Base-by-base conservation (phyloP, 2,888 invertebrate species). In the Drosophila histrio region DNA sequence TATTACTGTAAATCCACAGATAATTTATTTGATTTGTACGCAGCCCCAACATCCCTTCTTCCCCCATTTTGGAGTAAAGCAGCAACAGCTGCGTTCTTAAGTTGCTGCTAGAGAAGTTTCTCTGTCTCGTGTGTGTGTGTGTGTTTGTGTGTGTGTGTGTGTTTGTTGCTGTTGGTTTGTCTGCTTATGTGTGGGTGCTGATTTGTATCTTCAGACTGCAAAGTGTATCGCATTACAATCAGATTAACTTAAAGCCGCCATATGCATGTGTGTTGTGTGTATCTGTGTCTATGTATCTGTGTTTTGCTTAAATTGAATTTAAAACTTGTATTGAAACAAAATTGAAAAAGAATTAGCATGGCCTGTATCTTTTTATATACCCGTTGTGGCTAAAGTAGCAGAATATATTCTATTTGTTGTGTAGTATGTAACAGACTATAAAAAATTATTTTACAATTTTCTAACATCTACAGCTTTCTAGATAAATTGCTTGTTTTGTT, bases 21-120 rank as follows among this genome's bases (percentile, higher is more conserved):
- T 83, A 83, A 82, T 83, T 83, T 83, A 83, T 83, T 83, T 82
- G 82, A 83, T 83, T 83, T 82, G 82, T 82, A 83, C 82, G 84
- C 67, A 63, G 43, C 38, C 30, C 53, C 60, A 47, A 58, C n/a
- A 54, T 44, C 46, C 32, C 34, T 7, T 2, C 21, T 46, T 0
- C 7, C 17, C 15, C 3, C 11, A 15, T 9, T 7, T 36, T 1
- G 36, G 17, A 9, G 32, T 7, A 61, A 52, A 61, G 69, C 65
- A 86, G 86, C 84, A 84, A 84, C 86, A 83, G 86, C 83, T 86
- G 86, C 70, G 71, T 59, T 30, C 59, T 39, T 47, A 59, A 49
- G 67, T 46, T 61, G 57, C 43, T 39, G 3, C 24, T 11, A 15
- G 5, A 56, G 54, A 72, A 72, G 65, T 58, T 72, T 59, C 46